Percentiles rank a stretch among this genome's conserved stretches.
phyloP scores from a whole-genome alignment of 2,113 vertebrate genomes.

The Nanorana parkeri region DNA sequence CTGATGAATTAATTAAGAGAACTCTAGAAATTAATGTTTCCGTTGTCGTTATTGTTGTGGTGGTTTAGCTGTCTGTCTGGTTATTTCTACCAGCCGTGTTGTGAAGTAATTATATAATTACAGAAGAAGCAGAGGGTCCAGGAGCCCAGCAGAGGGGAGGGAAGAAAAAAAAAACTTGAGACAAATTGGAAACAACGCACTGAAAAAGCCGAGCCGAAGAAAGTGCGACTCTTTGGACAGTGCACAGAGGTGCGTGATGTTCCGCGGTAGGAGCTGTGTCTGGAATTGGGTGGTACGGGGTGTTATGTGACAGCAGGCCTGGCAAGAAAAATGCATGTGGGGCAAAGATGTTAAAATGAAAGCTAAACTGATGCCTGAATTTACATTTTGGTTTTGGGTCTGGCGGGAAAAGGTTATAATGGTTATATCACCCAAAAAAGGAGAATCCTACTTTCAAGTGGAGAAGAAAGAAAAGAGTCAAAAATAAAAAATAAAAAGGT shows the following conservation, averaged over 20 bases:
- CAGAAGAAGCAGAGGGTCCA: constrained; percentile 67
- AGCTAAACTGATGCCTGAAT: too few relatives aligned
- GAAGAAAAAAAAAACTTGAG: constrained; percentile 61
- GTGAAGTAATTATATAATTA: constrained; percentile 75
- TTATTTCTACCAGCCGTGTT: constrained; percentile 72
- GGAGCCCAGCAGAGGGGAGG: constrained; percentile 67
- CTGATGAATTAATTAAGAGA: constrained; percentile 89
- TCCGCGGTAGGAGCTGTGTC: background rate
- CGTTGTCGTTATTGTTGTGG: constrained; percentile 81
- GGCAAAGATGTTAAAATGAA: too few relatives aligned
- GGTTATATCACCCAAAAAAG: too few relatives aligned
- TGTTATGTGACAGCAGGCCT: background rate
- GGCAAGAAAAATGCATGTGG: too few relatives aligned
- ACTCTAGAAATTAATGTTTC: constrained; percentile 89
- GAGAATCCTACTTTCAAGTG: too few relatives aligned
- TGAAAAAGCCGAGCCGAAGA: constrained; percentile 50
- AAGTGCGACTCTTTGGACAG: constrained; percentile 27
- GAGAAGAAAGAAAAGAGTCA: too few relatives aligned
- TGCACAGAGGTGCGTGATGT: background rate
- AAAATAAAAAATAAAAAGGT: too few relatives aligned
- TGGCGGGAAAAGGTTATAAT: too few relatives aligned
- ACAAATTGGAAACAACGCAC: constrained; percentile 61
- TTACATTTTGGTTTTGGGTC: too few relatives aligned
- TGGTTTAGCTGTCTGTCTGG: constrained; percentile 67
- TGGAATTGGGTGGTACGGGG: background rate